Evolutionary conservation across 2,888 invertebrate genomes (phyloP), one percentile per base, ranked within the genome.

Genomic region (Cheilosia grossa): DNA sequence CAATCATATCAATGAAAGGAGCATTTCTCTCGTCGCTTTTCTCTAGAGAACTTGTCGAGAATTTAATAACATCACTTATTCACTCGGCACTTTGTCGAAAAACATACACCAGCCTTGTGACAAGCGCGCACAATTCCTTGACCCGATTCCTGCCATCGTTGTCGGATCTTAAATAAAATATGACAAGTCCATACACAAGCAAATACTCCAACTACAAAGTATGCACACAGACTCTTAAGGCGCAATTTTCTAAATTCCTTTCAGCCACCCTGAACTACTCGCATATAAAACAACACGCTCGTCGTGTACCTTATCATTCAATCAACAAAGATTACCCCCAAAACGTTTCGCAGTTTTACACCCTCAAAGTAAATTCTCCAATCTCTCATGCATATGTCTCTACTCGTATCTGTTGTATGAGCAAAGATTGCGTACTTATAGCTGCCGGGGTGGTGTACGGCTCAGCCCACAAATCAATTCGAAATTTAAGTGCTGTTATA

Each of bases 321-420:
- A 85, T 85, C 85, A 85, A 72, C 66, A 72, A 72, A 85, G 77
- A 85, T 81, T 72, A 77, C 81, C 75, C 77, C 66, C 24, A 67
- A 72, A 81, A 67, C 77, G 58, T 66, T 81, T 63, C 67, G 58
- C 85, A 85, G 53, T 61, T 75, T 56, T 77, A 58, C 81, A 85
- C 81, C 75, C 75, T 30, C 61, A 33, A 77, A 67, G 59, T 47
- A 27, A 21, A 4, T 49, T 10, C 21, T 49, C 7, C 13, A 10
- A 21, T 17, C 44, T 47, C 67, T 4, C 13, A 13, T 37, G 10
- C 13, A 37, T 10, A 3, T 59, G 37, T 70, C 69, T 82, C 58
- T 44, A 2, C 47, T 17, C 19, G 17, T 3, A 9, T 54, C 59
- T 64, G 49, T 53, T 24, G 19, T 53, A 13, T 49, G 47, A 30